Evolutionary conservation across 2,888 invertebrate species (phyloP), one percentile per base, ranked within the genome.

Genomic region (Ichneumoninae sp.): DNA sequence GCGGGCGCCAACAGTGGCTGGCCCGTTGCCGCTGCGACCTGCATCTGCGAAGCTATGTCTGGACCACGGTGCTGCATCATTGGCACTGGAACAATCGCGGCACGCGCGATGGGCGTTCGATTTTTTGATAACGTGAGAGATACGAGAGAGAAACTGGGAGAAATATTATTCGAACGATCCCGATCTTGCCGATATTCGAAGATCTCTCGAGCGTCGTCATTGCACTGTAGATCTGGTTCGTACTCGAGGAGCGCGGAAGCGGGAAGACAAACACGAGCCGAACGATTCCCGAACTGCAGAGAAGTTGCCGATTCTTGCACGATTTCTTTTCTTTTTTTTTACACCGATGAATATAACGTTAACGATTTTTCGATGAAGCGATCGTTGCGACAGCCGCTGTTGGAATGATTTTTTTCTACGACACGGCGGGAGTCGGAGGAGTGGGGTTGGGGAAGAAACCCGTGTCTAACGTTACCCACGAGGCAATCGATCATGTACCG

Each of bases 1-100:
- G 96, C 97, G 30, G 97, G 96, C 57, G 98, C 97, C 89, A 98
- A 94, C 82, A 98, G 94, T 4, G 98, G 98, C 93, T 97, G 98
- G 0, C 98, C 98, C 54, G 97, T 97, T 44, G 96, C 95, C 80
- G 97, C 97, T 33, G 97, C 96, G 85, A 97, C 97, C 91, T 97
- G 97, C 95, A 98, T 97, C 91, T 97, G 96, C 22, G 96, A 96
- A 72, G 96, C 94, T 91, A 96, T 94, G 88, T 96, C 96, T 72
- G 95, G 94, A 8, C 94, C 93, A 57, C 94, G 94, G 86, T 94
- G 93, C 82, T 92, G 93, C 92, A 93, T 93, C 92, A 94, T 93
- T 82, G 93, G 94, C 78, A 94, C 94, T 93, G 89, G 82, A 52
- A 19, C 19, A 22, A 47, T 47, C 22, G 57, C 57, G 54, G 57